Conservation (phyloP, 2,113 vertebrate genomes). For the Lipophrys pholis region DNA sequence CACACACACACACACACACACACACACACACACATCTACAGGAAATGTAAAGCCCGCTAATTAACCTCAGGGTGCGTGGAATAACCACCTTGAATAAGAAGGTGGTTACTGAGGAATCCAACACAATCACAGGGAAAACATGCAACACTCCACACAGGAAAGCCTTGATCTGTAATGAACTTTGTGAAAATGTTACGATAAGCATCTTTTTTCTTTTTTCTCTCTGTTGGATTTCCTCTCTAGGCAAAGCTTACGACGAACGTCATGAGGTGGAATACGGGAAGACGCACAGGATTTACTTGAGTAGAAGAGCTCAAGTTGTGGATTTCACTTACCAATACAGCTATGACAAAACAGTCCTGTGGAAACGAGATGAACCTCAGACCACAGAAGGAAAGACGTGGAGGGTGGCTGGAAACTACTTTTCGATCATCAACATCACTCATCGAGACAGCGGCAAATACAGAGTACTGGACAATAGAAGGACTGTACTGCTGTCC, state of each 20-base stretch:
- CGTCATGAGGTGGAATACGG: neutral
- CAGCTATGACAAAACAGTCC: neutral
- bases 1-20: too few relatives aligned
- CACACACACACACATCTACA: too few relatives aligned
- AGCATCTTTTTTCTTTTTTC: neutral
- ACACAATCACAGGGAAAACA: too few relatives aligned
- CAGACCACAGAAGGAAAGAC: fast-evolving
- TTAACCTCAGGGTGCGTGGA: too few relatives aligned
- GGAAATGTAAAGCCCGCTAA: too few relatives aligned
- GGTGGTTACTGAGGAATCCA: too few relatives aligned
- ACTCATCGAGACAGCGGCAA: constrained; percentile 27
- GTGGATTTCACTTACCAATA: neutral
- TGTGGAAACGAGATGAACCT: constrained; percentile 21
- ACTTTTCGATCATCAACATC: neutral
- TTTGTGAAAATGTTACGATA: neutral
- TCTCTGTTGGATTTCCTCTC: constrained; percentile 4
- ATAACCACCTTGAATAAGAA: too few relatives aligned
- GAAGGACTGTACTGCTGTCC: fast-evolving
- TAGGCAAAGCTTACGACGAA: neutral
- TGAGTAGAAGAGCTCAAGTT: fast-evolving
- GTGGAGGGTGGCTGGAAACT: fast-evolving
- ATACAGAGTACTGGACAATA: constrained; percentile 2
- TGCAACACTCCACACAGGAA: too few relatives aligned
- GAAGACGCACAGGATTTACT: fast-evolving
- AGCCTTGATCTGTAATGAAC: too few relatives aligned